Evolutionary conservation across 2,797 vertebrate species (phyloP).

Genomic region (Carduelis carduelis): DNA sequence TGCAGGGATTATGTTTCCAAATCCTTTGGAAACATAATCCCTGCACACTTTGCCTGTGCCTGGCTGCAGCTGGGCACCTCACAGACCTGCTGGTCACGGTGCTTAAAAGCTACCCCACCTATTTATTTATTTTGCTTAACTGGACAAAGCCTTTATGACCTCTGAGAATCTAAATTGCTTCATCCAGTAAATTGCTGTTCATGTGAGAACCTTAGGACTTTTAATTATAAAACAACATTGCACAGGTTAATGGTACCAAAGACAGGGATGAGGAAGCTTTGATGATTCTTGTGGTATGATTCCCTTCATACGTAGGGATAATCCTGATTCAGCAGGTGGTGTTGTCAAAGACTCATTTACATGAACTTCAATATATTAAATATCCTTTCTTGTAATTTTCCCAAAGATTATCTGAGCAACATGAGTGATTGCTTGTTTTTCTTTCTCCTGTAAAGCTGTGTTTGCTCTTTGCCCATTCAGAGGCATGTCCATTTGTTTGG

Average conservation of each 20-base stretch:
- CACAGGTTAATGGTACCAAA: not conserved
- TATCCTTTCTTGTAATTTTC: not conserved
- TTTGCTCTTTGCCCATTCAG: not conserved
- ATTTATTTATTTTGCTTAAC: not conserved
- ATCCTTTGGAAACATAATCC: too few species aligned
- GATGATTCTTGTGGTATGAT: not conserved
- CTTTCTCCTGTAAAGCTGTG: not conserved
- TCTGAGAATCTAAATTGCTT: not conserved
- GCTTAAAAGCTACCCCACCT: not conserved
- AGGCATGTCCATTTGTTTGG: not conserved
- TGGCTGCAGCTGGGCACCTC: not conserved
- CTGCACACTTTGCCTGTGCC: not conserved
- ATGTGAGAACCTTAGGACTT: not conserved
- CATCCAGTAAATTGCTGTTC: not conserved
- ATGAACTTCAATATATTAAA: not conserved
- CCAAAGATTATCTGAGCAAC: not conserved
- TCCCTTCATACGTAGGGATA: not conserved
- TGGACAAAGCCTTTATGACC: not conserved
- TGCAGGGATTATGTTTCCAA: not conserved
- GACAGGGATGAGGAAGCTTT: not conserved
- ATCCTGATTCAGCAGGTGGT: conserved; percentile 19
- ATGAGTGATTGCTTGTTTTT: not conserved
- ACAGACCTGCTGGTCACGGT: not conserved
- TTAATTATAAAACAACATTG: conserved; percentile 31
- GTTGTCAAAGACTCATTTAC: not conserved